Evolutionary conservation across 2,797 vertebrate species (phyloP).

Genomic region (Dromococcyx pavoninus): DNA sequence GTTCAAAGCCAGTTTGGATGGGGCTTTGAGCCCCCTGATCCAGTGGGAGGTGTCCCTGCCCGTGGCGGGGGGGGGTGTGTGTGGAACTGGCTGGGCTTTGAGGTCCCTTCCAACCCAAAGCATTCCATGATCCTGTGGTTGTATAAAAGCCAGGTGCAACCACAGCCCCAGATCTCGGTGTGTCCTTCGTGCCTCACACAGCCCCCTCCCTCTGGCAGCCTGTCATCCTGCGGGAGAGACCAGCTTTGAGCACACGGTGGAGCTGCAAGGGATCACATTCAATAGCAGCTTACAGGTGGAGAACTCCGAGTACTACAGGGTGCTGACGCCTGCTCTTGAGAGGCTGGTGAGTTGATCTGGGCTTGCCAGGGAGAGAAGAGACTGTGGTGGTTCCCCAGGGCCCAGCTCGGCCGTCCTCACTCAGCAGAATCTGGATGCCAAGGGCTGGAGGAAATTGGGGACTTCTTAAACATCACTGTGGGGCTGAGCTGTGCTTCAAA

Average conservation of each 20-base stretch:
- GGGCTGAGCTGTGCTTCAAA: not conserved
- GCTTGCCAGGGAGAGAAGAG: not conserved
- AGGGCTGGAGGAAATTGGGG: not conserved
- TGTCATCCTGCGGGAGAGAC: conserved; percentile 79
- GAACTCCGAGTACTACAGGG: conserved; percentile 79
- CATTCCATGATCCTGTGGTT: too few species aligned
- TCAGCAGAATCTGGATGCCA: not conserved
- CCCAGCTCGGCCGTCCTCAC: not conserved
- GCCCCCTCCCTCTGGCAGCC: conserved; percentile 71
- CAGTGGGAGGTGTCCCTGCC: too few species aligned
- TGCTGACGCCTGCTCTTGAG: conserved; percentile 82
- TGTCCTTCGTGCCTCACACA: not conserved
- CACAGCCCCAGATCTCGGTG: fast-evolving
- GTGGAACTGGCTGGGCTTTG: too few species aligned
- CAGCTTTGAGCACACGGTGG: conserved; percentile 85
- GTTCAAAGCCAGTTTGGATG: too few species aligned
- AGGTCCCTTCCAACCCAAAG: too few species aligned
- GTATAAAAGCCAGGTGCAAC: not conserved
- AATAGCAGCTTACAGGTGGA: conserved; percentile 75
- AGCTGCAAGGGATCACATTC: conserved; percentile 85
- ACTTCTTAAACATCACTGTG: not conserved
- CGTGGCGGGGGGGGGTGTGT: too few species aligned
- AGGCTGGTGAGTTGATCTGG: conserved; percentile 78
- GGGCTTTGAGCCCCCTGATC: too few species aligned
- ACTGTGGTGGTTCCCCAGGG: not conserved